phyloP scores from a whole-genome alignment of 2,797 vertebrate species.

The Echeneis naucrates region DNA sequence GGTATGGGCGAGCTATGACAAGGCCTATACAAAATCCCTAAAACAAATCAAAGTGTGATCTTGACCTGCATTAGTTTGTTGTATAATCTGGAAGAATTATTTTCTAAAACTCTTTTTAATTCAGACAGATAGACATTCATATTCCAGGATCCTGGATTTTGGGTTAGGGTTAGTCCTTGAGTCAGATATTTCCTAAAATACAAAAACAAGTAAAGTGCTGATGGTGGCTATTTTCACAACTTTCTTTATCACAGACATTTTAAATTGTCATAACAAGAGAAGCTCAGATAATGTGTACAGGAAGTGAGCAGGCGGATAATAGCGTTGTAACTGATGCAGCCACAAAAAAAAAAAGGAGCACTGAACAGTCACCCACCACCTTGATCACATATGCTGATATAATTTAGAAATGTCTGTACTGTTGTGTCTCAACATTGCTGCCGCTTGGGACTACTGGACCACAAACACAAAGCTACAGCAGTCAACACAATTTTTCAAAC shows the following conservation, averaged over 20 bases:
- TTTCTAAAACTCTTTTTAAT: neutral
- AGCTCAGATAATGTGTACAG: neutral
- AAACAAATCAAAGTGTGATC: neutral
- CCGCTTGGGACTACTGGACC: too few relatives aligned
- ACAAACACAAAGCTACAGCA: too few relatives aligned
- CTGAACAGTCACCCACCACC: too few relatives aligned
- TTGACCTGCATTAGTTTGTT: neutral
- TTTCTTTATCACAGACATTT: neutral
- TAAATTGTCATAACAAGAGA: neutral
- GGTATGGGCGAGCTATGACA: neutral
- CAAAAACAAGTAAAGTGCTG: neutral
- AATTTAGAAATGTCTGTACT: too few relatives aligned
- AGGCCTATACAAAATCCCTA: constrained; percentile 15
- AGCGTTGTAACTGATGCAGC: neutral
- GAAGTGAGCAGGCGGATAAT: too few relatives aligned
- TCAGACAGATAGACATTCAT: neutral
- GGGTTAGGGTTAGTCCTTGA: too few relatives aligned
- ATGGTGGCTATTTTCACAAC: too few relatives aligned
- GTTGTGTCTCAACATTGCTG: too few relatives aligned
- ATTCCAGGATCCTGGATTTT: neutral
- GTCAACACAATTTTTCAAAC: too few relatives aligned
- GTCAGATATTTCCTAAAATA: too few relatives aligned
- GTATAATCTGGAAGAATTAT: neutral
- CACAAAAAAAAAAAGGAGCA: too few relatives aligned
- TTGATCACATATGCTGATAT: neutral